Percentiles rank a stretch among this genome's conserved stretches.
Conservation (phyloP, 2,113 vertebrate species). For the Tetrao urogallus region DNA sequence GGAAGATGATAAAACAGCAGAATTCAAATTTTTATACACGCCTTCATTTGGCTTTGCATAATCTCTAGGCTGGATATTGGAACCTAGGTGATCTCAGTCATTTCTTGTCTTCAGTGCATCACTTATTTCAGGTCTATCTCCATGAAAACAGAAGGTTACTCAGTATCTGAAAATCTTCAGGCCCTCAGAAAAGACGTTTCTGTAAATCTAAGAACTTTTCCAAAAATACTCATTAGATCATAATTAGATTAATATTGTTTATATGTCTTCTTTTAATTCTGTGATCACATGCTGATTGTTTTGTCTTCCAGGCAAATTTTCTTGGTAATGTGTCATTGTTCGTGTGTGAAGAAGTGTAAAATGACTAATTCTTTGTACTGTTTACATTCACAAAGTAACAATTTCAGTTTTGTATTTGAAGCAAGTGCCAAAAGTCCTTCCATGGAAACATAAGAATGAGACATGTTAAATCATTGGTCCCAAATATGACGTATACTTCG, state of each 20-base stretch:
- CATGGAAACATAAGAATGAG: not conserved
- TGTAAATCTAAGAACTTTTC: not conserved
- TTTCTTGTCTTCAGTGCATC: not conserved
- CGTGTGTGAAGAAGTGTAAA: conserved; percentile 38
- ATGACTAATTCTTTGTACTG: conserved; percentile 47
- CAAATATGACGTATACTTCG: not conserved
- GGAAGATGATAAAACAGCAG: not conserved
- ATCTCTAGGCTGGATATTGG: not conserved
- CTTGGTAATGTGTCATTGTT: conserved; percentile 45
- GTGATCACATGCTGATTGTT: conserved; percentile 13
- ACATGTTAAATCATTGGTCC: not conserved
- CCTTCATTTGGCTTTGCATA: not conserved
- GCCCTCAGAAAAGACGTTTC: not conserved
- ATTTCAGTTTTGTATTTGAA: conserved; percentile 32
- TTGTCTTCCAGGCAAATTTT: conserved; percentile 47
- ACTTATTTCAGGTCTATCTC: not conserved
- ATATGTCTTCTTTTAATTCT: not conserved
- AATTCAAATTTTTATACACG: not conserved
- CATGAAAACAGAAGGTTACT: not conserved
- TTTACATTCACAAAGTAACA: conserved; percentile 31
- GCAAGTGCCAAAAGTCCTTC: not conserved
- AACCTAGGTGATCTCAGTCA: not conserved
- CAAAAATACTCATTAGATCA: not conserved
- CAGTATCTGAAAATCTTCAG: not conserved
- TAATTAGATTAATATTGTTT: not conserved